Conservation (phyloP, 2,113 vertebrate species). For the Clupea harengus region DNA sequence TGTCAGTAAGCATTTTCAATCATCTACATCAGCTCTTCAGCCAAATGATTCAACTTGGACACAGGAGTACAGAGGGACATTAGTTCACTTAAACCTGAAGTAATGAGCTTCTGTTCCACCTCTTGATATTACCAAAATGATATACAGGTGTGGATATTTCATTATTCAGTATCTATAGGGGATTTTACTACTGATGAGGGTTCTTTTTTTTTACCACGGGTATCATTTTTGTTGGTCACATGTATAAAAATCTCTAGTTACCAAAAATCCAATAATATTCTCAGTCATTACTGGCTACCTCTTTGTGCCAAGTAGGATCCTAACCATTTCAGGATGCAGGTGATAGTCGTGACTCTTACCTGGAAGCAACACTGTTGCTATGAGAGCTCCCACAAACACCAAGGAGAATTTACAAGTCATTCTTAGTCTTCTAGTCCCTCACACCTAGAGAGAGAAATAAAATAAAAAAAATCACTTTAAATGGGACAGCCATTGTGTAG, state of each 20-base stretch:
- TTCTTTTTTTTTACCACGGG: too few relatives aligned
- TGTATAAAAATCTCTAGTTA: background rate
- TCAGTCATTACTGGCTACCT: background rate
- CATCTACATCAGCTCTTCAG: background rate
- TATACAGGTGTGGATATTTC: background rate
- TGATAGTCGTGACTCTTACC: constrained; percentile 58
- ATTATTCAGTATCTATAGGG: background rate
- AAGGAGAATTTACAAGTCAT: constrained; percentile 62
- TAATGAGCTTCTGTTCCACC: background rate
- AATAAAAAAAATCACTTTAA: background rate
- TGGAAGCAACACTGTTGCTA: constrained; percentile 64
- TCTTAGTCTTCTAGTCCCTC: constrained; percentile 46
- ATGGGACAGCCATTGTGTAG: background rate
- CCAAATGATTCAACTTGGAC: background rate
- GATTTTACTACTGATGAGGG: background rate
- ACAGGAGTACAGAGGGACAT: background rate
- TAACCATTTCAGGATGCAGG: background rate
- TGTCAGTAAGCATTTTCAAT: background rate
- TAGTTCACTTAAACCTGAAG: background rate
- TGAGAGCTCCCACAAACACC: constrained; percentile 49
- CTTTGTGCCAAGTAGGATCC: background rate
- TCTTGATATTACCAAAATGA: background rate
- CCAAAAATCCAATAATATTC: background rate
- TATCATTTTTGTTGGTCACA: too few relatives aligned
- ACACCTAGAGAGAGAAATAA: background rate